A percentile compares a stretch with the other conserved stretches of the same genome.
phyloP scores from a whole-genome alignment of 2,888 invertebrate genomes.

The Cotesia congregata region DNA sequence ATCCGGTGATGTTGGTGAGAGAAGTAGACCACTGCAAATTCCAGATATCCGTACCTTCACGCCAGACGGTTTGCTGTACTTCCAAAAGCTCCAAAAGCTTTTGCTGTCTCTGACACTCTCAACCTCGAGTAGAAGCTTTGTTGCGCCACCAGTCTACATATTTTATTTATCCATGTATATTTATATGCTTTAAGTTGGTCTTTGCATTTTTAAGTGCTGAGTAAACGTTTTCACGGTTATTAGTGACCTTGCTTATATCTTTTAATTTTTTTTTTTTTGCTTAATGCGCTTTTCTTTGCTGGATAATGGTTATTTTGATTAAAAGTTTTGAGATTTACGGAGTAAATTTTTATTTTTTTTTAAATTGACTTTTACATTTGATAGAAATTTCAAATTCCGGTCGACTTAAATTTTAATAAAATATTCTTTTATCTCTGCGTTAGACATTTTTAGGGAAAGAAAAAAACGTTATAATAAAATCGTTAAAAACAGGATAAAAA shows the following conservation, averaged over 20 bases:
- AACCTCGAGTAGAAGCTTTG: background rate
- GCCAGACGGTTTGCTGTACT: background rate
- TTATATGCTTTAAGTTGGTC: background rate
- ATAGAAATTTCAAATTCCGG: too few relatives aligned
- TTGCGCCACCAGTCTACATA: background rate
- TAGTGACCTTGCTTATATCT: background rate
- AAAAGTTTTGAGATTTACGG: too few relatives aligned
- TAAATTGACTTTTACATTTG: too few relatives aligned
- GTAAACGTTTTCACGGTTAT: background rate
- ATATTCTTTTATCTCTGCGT: too few relatives aligned
- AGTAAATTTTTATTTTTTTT: too few relatives aligned
- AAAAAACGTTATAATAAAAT: too few relatives aligned
- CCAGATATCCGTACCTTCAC: background rate
- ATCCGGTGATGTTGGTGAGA: background rate
- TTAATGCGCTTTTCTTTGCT: background rate
- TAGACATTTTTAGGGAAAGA: background rate
- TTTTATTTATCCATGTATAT: background rate
- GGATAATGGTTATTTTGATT: too few relatives aligned
- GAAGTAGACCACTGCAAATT: background rate
- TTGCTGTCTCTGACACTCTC: background rate
- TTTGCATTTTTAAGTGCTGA: background rate
- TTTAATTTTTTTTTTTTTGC: too few relatives aligned
- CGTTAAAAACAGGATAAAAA: too few relatives aligned
- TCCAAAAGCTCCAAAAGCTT: background rate
- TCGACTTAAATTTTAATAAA: too few relatives aligned